Evolutionary conservation across 2,797 vertebrate species (phyloP), one percentile per base, ranked within the genome.

Genomic region (Chloroceryle amazona): DNA sequence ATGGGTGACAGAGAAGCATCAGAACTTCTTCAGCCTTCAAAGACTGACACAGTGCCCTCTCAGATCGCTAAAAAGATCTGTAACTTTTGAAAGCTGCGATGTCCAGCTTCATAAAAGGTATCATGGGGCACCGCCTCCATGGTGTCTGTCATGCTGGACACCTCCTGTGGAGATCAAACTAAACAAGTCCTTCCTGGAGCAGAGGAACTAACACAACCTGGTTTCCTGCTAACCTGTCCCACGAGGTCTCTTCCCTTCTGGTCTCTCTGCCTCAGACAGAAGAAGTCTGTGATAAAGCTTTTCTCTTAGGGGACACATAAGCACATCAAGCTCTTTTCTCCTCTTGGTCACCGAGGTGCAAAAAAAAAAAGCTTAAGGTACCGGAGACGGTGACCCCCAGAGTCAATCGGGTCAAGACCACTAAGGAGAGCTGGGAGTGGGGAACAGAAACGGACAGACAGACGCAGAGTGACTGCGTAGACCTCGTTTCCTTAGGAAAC

Each of bases 401-500:
- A 37, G 67, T 11, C 90, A 84, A 93, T 73, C 47, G 93, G 74
- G 78, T 75, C 78, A 74, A 70, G 87, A 78, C 13, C 1, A 21
- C 44, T 92, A 79, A 68, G 10, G 47, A 70, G 73, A 62, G 3
- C 63, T 83, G 13, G 33, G 62, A 93, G 41, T 63, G 33, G 81
- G 92, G 92, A 96, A 80, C 89, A 94, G 96, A 90, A 61, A 66
- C 90, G 94, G 96, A 96, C 72, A 79, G 92, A 86, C 93, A 79
- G 81, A 41, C 91, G 0, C 96, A 96, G 95, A 71, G 5, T 86
- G 96, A 97, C 70, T 92, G 60, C 83, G 57, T 16, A 89, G 92
- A 87, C 81, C 58, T 67, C 79, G 86, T 80, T 97, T 97, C 96
- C 96, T 96, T 95, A 93, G 96, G 96, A 97, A 97, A 92, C 90